Percentiles rank a stretch among this genome's conserved stretches.
These are phyloP conservation scores for Ditylenchus dipsaci DNA, from an alignment of 1,140 invertebrate genomes.

Conservation along the genomic window DNA sequence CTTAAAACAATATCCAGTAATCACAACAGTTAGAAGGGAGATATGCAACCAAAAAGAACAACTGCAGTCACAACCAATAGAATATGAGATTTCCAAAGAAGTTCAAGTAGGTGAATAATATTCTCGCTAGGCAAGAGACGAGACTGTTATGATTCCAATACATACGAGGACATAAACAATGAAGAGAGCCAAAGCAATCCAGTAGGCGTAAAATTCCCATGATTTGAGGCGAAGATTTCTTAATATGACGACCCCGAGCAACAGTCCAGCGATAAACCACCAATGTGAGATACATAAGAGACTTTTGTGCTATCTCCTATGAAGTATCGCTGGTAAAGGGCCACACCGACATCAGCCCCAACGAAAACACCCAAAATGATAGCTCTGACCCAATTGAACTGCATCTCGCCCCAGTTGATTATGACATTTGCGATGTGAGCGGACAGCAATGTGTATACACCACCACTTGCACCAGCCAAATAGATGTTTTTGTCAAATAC, in stretches of 20 bases:
- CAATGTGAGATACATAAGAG: conserved; percentile 45
- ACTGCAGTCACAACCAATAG: too few species aligned
- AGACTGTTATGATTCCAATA: conserved; percentile 16
- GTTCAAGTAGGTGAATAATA: too few species aligned
- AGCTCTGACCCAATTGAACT: conserved; percentile 67
- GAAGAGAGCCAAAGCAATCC: conserved; percentile 30
- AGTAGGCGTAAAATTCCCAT: conserved; percentile 46
- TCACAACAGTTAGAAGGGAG: too few species aligned
- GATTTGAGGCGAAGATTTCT: conserved; percentile 25
- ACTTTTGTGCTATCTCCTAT: conserved; percentile 22
- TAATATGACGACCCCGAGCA: conserved; percentile 37
- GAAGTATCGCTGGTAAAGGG: conserved; percentile 42
- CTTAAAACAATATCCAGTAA: too few species aligned
- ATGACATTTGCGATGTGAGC: conserved; percentile 90
- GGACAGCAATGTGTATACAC: conserved; percentile 87
- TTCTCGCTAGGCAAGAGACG: background rate
- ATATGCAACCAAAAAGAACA: too few species aligned
- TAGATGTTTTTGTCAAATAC: conserved; percentile 66
- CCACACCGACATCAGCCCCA: conserved; percentile 37
- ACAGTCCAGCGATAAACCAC: conserved; percentile 38
- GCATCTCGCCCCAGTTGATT: conserved; percentile 88
- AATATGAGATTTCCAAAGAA: too few species aligned
- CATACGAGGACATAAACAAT: conserved; percentile 19
- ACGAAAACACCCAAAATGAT: conserved; percentile 71
- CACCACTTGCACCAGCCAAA: conserved; percentile 84